phyloP scores from a whole-genome alignment of 2,113 vertebrate species.

The Tenebrosternarchus preto region DNA sequence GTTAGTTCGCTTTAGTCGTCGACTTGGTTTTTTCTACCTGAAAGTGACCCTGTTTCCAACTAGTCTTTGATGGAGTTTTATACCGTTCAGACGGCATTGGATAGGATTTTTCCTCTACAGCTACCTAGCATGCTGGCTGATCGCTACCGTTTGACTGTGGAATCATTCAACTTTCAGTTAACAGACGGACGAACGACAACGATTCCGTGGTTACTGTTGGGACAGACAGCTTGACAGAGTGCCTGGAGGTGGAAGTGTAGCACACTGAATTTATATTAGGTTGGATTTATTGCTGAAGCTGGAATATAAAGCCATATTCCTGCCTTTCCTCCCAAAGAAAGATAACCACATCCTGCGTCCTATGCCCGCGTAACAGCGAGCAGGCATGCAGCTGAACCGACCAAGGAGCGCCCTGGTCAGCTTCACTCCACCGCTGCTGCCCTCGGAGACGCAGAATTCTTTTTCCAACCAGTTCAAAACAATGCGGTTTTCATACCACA shows the following conservation, averaged over 20 bases:
- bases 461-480: constrained; percentile 73
- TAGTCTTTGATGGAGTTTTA: constrained; percentile 63
- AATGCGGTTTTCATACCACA: constrained; percentile 76
- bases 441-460: constrained; percentile 54
- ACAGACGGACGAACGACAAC: constrained; percentile 40
- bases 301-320: constrained; percentile 36
- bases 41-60: constrained; percentile 7
- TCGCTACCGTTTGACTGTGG: constrained; percentile 39
- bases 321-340: constrained; percentile 16
- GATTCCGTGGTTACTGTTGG: constrained; percentile 37
- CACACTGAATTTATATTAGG: background rate
- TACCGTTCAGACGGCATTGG: constrained; percentile 35
- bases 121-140: constrained; percentile 37
- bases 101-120: constrained; percentile 48
- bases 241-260: constrained; percentile 27
- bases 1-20: too few relatives aligned
- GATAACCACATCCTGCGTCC: constrained; percentile 16
- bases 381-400: constrained; percentile 71
- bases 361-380: constrained; percentile 51
- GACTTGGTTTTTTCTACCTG: background rate
- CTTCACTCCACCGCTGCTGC: constrained; percentile 42
- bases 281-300: background rate
- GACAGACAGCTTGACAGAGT: constrained; percentile 39
- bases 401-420: constrained; percentile 61
- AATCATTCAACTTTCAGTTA: constrained; percentile 40